Conservation (phyloP, 2,888 invertebrate genomes). For the Actias luna region DNA sequence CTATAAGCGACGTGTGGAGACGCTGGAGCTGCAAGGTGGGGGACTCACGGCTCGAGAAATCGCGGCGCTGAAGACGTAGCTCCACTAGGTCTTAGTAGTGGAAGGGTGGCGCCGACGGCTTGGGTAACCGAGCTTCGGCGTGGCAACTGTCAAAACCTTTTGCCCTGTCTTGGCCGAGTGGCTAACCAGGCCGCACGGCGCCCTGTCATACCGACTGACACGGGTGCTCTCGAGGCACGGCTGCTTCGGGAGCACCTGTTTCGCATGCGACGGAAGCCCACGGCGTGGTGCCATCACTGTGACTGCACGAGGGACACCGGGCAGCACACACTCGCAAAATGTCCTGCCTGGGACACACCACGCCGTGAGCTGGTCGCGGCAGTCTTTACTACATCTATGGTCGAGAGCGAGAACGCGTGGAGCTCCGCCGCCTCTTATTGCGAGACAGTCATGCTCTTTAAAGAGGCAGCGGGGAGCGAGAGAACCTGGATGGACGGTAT, state of each 20-base stretch:
- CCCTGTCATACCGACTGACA: background rate
- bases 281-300: background rate
- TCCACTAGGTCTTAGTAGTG: background rate
- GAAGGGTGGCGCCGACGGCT: background rate
- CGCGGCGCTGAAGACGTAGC: background rate
- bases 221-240: no score
- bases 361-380: background rate
- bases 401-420: no score
- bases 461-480: no score
- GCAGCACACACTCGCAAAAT: background rate
- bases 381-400: background rate
- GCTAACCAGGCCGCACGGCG: background rate
- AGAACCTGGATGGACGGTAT: no score
- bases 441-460: no score
- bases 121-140: background rate
- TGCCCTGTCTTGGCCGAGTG: background rate
- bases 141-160: background rate
- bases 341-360: background rate
- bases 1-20: no score
- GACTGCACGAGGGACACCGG: background rate
- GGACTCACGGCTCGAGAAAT: no score
- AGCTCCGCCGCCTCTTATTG: no score
- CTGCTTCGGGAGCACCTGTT: no score
- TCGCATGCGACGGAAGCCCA: background rate
- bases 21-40: no score